Percentiles rank a stretch among this genome's conserved stretches.
Evolutionary conservation across 1,140 invertebrate species (phyloP).

Genomic region (Oryctes rhinoceros): DNA sequence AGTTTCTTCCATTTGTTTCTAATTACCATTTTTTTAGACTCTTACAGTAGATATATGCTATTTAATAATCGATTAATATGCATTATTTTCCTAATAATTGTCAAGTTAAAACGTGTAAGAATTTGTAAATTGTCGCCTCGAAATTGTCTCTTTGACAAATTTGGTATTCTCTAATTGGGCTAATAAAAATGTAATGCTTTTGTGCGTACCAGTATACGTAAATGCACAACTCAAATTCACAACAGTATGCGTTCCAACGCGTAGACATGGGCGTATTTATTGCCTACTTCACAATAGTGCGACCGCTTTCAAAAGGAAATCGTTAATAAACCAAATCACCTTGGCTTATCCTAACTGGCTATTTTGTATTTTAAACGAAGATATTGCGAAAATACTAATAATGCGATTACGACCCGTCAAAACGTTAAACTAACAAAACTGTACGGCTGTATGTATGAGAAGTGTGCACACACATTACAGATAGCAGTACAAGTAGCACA

Average conservation of each 20-base stretch:
- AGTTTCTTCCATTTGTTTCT: too few relatives aligned
- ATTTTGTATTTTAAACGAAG: neutral
- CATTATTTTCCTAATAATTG: too few relatives aligned
- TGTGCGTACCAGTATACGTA: neutral
- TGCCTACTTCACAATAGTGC: neutral
- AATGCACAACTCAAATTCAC: neutral
- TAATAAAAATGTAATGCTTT: neutral
- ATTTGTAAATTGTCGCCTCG: too few relatives aligned
- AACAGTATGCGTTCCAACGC: neutral
- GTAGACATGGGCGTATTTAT: neutral
- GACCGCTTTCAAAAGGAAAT: neutral
- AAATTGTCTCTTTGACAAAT: too few relatives aligned
- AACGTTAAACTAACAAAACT: neutral
- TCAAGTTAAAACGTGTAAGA: too few relatives aligned
- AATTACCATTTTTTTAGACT: too few relatives aligned
- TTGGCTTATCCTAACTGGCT: neutral
- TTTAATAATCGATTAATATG: too few relatives aligned
- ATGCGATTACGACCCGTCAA: neutral
- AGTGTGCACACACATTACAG: neutral
- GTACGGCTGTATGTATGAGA: neutral
- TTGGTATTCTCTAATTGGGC: too few relatives aligned
- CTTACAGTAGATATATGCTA: too few relatives aligned
- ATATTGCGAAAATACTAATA: constrained; percentile 15
- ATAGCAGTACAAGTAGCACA: neutral
- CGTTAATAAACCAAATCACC: constrained; percentile 9